Percentiles rank a stretch among this genome's conserved stretches.
phyloP scores from a whole-genome alignment of 2,888 invertebrate species.

The Ypsolopha sequella region DNA sequence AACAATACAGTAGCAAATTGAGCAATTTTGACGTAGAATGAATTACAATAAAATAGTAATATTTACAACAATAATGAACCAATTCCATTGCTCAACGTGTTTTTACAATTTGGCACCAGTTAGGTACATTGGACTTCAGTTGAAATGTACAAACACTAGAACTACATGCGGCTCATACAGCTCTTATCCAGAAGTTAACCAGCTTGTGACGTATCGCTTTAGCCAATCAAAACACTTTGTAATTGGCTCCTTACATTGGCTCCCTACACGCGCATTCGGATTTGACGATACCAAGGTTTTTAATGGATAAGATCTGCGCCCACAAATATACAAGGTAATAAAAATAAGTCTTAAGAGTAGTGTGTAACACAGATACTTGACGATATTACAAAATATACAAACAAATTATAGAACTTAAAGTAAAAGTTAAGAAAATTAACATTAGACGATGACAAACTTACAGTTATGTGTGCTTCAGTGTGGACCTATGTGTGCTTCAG shows the following conservation, averaged over 20 bases:
- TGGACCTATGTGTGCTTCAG: no score
- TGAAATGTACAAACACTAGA: constrained; percentile 32
- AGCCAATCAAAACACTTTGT: no score
- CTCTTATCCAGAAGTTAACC: neutral
- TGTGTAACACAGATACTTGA: constrained; percentile 58
- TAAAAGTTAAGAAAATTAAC: neutral
- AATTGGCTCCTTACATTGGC: no score
- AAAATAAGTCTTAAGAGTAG: constrained; percentile 35
- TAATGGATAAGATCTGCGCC: no score
- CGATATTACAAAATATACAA: constrained; percentile 25
- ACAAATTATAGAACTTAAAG: neutral
- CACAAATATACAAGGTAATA: no score
- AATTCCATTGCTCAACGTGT: constrained; percentile 4
- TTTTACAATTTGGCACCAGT: constrained; percentile 45
- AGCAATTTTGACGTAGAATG: constrained; percentile 5
- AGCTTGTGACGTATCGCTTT: no score
- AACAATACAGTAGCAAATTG: neutral
- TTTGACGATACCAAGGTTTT: no score
- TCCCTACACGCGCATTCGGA: no score
- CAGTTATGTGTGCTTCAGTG: no score
- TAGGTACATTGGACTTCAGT: constrained; percentile 56
- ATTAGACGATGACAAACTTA: no score
- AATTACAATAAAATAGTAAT: neutral
- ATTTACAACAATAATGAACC: neutral
- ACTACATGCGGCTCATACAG: constrained; percentile 6